phyloP scores from a whole-genome alignment of 2,113 vertebrate genomes.

The Balaeniceps rex region DNA sequence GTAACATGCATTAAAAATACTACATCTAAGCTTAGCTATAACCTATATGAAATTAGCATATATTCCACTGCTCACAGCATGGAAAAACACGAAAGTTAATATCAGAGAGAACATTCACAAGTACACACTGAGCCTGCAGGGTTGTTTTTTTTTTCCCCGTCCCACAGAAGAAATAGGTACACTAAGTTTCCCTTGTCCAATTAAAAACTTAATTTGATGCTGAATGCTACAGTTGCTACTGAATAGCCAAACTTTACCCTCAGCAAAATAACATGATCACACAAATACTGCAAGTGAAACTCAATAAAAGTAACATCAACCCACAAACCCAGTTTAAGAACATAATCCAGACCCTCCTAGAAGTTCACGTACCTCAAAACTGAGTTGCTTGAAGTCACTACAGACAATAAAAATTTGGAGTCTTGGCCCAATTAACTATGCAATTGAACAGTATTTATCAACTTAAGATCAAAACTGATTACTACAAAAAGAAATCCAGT shows the following conservation, averaged over 20 bases:
- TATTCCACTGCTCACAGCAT: not conserved
- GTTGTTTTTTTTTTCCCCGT: accelerated
- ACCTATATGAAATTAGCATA: not conserved
- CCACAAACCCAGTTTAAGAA: not conserved
- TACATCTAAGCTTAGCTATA: not conserved
- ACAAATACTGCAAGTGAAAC: not conserved
- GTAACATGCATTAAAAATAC: not conserved
- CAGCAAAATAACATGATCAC: not conserved
- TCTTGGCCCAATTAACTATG: not conserved
- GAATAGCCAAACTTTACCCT: not conserved
- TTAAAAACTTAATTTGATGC: not conserved
- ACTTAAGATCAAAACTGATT: not conserved
- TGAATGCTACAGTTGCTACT: not conserved
- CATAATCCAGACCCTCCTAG: not conserved
- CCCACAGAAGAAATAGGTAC: not conserved
- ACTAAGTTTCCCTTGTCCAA: not conserved
- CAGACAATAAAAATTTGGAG: not conserved
- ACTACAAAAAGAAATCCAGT: not conserved
- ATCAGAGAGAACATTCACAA: not conserved
- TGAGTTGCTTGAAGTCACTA: not conserved
- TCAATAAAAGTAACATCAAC: not conserved
- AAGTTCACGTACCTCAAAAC: not conserved
- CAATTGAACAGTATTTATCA: not conserved
- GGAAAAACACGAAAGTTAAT: not conserved
- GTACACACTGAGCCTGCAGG: not conserved